Evolutionary conservation across 64 coral and sea anemone species (phyloP).

Genomic region (Exaiptasia diaphana): DNA sequence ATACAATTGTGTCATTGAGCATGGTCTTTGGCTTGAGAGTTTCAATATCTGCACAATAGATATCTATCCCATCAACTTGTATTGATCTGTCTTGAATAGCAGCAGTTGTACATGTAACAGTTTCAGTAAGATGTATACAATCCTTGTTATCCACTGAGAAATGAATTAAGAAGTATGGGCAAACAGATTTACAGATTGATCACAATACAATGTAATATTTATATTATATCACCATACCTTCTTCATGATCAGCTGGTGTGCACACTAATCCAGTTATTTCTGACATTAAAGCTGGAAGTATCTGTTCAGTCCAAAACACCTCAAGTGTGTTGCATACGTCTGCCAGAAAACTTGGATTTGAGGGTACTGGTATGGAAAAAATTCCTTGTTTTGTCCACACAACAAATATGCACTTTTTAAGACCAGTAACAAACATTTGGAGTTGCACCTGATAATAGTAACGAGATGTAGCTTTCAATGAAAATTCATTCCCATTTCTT

Average conservation of each 20-base stretch:
- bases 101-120: not conserved
- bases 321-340: not conserved
- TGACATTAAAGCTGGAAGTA: not conserved
- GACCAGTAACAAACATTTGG: slow-evolving; percentile 62
- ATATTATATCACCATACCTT: not conserved
- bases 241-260: not conserved
- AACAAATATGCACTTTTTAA: slow-evolving; percentile 39
- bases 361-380: not conserved
- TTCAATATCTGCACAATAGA: not conserved
- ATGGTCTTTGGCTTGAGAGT: not conserved
- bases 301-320: not conserved
- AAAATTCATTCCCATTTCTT: slow-evolving; percentile 44
- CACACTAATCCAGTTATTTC: not conserved
- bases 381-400: slow-evolving; percentile 50
- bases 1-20: not conserved
- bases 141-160: not conserved
- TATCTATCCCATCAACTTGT: not conserved
- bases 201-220: not conserved
- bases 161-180: not conserved
- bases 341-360: not conserved
- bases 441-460: slow-evolving; percentile 61
- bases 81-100: not conserved
- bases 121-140: not conserved
- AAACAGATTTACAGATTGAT: too few relatives aligned
- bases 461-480: slow-evolving; percentile 33